Percentiles rank a stretch among this genome's conserved stretches.
Evolutionary conservation across 2,888 invertebrate species (phyloP).

Genomic region (Drosophila austrosaltans): DNA sequence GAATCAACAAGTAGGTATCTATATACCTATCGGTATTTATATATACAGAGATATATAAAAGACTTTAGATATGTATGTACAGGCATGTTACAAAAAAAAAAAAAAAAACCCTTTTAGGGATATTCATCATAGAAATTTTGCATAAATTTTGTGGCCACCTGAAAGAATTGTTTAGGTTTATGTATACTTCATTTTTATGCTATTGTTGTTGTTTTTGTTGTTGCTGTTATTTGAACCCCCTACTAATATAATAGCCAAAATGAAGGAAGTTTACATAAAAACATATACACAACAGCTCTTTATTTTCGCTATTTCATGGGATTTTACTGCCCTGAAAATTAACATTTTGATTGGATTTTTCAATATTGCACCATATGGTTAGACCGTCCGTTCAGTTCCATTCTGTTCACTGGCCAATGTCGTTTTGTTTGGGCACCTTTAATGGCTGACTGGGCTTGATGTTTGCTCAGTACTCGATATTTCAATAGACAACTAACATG

Average conservation of each 20-base stretch:
- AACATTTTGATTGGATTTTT: conserved; percentile 79
- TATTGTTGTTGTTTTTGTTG: not conserved
- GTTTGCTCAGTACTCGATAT: conserved; percentile 46
- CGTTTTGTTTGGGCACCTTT: conserved; percentile 48
- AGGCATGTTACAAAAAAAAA: not conserved
- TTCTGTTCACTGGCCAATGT: conserved; percentile 21
- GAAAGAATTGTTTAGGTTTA: conserved; percentile 4
- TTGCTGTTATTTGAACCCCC: not conserved
- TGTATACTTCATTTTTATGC: too few relatives aligned
- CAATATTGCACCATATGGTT: conserved; percentile 76
- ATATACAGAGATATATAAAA: conserved; percentile 6
- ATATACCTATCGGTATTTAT: conserved; percentile 10
- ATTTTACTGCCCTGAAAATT: conserved; percentile 54
- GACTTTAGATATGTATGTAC: not conserved
- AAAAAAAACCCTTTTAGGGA: conserved; percentile 25
- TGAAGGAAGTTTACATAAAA: conserved; percentile 57
- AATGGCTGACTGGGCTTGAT: conserved; percentile 40
- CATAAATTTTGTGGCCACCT: conserved; percentile 20
- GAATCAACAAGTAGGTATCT: conserved; percentile 59
- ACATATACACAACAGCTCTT: conserved; percentile 38
- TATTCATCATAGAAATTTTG: conserved; percentile 20
- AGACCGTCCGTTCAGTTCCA: conserved; percentile 19
- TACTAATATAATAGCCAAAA: conserved; percentile 5
- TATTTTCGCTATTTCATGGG: conserved; percentile 27
- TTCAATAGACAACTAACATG: conserved; percentile 21